These are phyloP conservation scores for Apantesis nais DNA, from an alignment of 2,888 invertebrate species.

Conservation along the genomic window DNA sequence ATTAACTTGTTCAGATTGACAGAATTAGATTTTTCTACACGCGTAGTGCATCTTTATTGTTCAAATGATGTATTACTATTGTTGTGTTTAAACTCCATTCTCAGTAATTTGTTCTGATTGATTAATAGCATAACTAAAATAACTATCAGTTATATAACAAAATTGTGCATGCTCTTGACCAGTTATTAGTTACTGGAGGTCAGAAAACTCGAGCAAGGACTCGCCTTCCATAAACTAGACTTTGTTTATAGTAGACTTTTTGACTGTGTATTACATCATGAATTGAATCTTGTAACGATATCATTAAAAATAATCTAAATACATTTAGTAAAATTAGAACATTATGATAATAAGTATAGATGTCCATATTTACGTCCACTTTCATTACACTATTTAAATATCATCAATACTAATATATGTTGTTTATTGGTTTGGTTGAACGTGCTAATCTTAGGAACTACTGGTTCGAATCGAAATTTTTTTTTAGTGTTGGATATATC, in stretches of 20 bases:
- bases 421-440: no score
- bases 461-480: no score
- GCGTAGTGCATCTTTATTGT: conserved; percentile 11
- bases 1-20: conserved; percentile 5
- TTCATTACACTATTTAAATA: no score
- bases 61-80: background rate
- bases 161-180: conserved; percentile 18
- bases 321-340: background rate
- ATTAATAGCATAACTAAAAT: conserved; percentile 4
- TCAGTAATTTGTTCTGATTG: conserved; percentile 3
- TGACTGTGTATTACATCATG: background rate
- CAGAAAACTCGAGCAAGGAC: conserved; percentile 7
- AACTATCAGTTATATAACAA: conserved; percentile 11
- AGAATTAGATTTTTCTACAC: conserved; percentile 4
- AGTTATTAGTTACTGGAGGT: conserved; percentile 1
- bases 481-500: no score
- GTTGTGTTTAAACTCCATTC: background rate
- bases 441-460: no score
- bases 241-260: background rate
- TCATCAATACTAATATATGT: no score
- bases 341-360: no score
- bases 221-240: background rate
- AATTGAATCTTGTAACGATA: background rate
- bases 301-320: background rate
- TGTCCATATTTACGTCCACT: no score